Conservation (phyloP, 1,140 invertebrate species). For the Anthonomus grandis region DNA sequence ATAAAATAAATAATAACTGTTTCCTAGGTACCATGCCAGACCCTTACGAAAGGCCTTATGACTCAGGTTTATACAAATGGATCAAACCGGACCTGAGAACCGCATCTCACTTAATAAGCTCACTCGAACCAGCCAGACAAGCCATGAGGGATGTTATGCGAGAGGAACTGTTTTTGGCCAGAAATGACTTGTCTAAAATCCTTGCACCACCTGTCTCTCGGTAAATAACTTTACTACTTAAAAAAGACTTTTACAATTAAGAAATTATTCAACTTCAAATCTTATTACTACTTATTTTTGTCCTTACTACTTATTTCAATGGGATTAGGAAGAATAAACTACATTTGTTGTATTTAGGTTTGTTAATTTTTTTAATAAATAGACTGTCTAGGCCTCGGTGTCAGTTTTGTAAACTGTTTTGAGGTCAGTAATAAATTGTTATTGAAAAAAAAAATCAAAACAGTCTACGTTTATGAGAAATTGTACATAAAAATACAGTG, state of each 20-base stretch:
- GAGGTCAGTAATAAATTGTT: no score
- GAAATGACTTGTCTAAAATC: conserved; percentile 23
- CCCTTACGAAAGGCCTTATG: conserved; percentile 17
- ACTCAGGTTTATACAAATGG: conserved; percentile 36
- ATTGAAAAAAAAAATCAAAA: no score
- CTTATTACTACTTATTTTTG: background rate
- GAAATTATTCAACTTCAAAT: no score
- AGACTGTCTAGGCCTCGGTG: no score
- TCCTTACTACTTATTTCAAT: background rate
- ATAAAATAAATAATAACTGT: no score
- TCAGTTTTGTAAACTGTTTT: no score
- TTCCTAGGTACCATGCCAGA: background rate
- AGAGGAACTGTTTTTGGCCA: conserved; percentile 25
- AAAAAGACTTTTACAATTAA: background rate
- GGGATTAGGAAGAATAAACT: no score
- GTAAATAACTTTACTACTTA: conserved; percentile 19
- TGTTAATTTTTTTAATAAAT: no score
- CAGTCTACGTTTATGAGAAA: no score
- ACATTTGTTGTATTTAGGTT: no score
- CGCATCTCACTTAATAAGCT: conserved; percentile 33
- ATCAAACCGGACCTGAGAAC: conserved; percentile 30
- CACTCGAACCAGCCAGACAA: conserved; percentile 31
- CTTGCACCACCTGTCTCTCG: conserved; percentile 26
- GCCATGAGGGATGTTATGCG: conserved; percentile 31
- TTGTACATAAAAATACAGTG: no score